phyloP scores from a whole-genome alignment of 2,797 vertebrate species.

The Xenops minutus region DNA sequence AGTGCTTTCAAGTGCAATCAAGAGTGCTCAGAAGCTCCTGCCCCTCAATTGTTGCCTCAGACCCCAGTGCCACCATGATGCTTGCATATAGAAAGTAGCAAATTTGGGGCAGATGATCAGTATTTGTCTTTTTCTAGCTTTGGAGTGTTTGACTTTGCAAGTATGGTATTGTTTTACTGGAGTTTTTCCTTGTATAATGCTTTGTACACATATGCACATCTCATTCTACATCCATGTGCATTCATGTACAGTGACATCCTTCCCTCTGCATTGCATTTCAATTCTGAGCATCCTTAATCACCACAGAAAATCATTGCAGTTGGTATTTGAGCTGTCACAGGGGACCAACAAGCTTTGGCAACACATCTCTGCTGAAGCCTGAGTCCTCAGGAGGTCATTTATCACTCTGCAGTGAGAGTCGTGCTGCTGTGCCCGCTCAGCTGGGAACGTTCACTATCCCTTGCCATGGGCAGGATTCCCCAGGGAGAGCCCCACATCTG shows the following conservation, averaged over 20 bases:
- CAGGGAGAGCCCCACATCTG: not conserved
- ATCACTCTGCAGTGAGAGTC: not conserved
- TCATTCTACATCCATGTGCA: not conserved
- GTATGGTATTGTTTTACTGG: not conserved
- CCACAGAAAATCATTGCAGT: not conserved
- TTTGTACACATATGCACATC: not conserved
- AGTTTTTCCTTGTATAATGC: not conserved
- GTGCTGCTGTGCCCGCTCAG: fast-evolving
- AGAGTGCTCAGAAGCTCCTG: not conserved
- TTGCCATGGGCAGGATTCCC: not conserved
- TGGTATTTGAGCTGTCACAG: not conserved
- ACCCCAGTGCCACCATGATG: not conserved
- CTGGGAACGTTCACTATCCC: not conserved
- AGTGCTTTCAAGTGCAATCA: not conserved
- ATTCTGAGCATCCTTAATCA: not conserved
- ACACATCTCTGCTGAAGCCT: fast-evolving
- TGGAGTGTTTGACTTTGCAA: not conserved
- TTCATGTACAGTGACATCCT: fast-evolving
- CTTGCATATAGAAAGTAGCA: not conserved
- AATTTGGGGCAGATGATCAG: not conserved
- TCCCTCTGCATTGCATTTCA: not conserved
- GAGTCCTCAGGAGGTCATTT: not conserved
- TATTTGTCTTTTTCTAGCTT: not conserved
- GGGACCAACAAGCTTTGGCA: not conserved
- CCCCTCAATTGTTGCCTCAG: not conserved